A percentile compares a stretch with the other conserved stretches of the same genome.
phyloP scores from a whole-genome alignment of 92 coral and sea anemone genomes.

The Montipora capitata region DNA sequence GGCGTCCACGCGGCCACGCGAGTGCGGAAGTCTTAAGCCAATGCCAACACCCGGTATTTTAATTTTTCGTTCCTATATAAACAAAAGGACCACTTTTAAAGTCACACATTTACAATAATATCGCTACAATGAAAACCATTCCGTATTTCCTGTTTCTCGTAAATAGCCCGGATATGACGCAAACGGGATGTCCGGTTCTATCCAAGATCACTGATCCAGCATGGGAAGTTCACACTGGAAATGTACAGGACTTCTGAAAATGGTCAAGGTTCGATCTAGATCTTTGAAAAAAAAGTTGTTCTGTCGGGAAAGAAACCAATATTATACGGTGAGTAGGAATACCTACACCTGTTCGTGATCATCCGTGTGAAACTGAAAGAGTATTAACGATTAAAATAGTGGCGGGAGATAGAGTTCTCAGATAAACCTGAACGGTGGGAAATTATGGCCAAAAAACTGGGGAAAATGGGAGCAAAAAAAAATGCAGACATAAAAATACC shows the following conservation, averaged over 20 bases:
- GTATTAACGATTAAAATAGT: too few relatives aligned
- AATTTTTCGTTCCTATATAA: conserved; percentile 25
- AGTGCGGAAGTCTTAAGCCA: conserved; percentile 60
- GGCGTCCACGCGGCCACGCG: conserved; percentile 15
- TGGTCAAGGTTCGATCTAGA: not conserved
- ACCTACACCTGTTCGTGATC: too few relatives aligned
- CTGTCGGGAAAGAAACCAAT: too few relatives aligned
- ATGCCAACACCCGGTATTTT: conserved; percentile 28
- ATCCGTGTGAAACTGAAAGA: too few relatives aligned
- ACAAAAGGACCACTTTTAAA: conserved; percentile 14
- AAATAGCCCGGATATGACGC: conserved; percentile 53
- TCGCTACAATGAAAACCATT: conserved; percentile 24
- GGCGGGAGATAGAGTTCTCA: too few relatives aligned
- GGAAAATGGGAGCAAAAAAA: too few relatives aligned
- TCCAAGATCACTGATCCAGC: conserved; percentile 11
- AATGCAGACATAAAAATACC: too few relatives aligned
- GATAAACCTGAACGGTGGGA: too few relatives aligned
- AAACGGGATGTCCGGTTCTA: conserved; percentile 31
- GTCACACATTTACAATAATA: conserved; percentile 28
- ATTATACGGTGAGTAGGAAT: too few relatives aligned
- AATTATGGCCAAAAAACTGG: too few relatives aligned
- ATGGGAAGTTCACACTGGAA: conserved; percentile 30
- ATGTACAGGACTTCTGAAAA: not conserved
- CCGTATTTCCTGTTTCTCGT: conserved; percentile 42
- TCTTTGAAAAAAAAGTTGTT: not conserved